Evolutionary conservation across 2,888 invertebrate species (phyloP), one percentile per base, ranked within the genome.

Genomic region (Drosophila melanosoma): DNA sequence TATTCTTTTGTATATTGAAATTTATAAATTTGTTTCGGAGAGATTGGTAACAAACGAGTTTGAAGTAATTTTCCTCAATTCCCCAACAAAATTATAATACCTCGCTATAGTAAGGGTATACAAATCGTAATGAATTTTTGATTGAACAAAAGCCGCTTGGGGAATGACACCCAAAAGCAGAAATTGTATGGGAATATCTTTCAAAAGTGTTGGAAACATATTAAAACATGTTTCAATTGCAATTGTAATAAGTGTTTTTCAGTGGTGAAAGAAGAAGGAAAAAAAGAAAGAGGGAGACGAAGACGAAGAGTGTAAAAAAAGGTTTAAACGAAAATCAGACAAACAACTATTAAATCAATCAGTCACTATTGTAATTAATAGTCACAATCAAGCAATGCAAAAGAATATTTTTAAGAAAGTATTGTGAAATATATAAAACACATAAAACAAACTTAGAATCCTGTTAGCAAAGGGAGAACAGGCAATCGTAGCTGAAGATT

Each of bases 41-140:
- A 38, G 17, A 17, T 7, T 17, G 38, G 38, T 8, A 17, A 42
- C 17, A 61, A 64, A 38, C 15, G 62, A 67, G 17, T 8, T 38
- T 3, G 20, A 10, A 40, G 2, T 2, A 11, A 11, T n/a, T 5
- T 5, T n/a, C 11, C 11, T 1, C 2, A 2, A 20, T 42, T 42
- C n/a, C 0, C 2, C 1, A 15, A 15, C 15, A 45, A 45, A 45
- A 23, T 0, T 1, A 45, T 8, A 23, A 8, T 8, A 8, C 8
- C 15, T n/a, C 29, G 6, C 45, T 23, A 15, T 3, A 15, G 8
- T 23, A 45, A 45, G 23, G 4, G 23, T 23, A 23, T 15, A 45
- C 15, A 57, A 64, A 61, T 49, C 64, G 67, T 76, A 80, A 89
- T 78, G 74, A 70, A 78, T 69, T 68, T 76, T 73, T 67, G 40